Percentiles rank a stretch among this genome's conserved stretches.
Evolutionary conservation across 2,888 invertebrate genomes (phyloP).

Genomic region (Carabus problematicus): DNA sequence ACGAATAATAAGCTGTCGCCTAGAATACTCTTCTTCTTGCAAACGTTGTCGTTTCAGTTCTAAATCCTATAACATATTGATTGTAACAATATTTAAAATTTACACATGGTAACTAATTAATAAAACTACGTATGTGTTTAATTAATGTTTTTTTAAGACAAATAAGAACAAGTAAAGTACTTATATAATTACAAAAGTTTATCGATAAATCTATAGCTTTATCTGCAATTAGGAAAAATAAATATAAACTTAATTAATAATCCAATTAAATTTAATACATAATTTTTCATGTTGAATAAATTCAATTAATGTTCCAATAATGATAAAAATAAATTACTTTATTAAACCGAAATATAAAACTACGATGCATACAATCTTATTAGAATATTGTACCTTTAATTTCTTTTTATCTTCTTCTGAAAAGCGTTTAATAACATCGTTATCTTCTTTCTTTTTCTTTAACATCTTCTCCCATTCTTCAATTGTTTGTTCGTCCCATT

Average conservation of each 20-base stretch:
- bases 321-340: too few species aligned
- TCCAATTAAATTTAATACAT: too few species aligned
- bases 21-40: constrained; percentile 60
- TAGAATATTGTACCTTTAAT: constrained; percentile 58
- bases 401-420: constrained; percentile 74
- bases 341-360: too few species aligned
- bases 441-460: constrained; percentile 72
- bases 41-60: constrained; percentile 64
- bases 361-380: too few species aligned
- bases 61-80: constrained; percentile 54
- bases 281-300: too few species aligned
- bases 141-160: not conserved
- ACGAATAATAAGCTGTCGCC: constrained; percentile 46
- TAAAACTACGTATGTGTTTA: not conserved
- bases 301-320: too few species aligned
- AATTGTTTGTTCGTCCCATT: constrained; percentile 72
- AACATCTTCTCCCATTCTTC: constrained; percentile 76
- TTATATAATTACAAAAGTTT: too few species aligned
- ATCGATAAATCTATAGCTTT: too few species aligned
- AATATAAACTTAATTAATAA: too few species aligned
- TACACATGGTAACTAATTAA: not conserved
- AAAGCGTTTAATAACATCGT: constrained; percentile 73
- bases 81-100: too few species aligned
- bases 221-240: too few species aligned
- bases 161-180: too few species aligned